Evolutionary conservation across 92 coral and sea anemone species (phyloP), one percentile per base, ranked within the genome.

Genomic region (Blastomussa wellsi): DNA sequence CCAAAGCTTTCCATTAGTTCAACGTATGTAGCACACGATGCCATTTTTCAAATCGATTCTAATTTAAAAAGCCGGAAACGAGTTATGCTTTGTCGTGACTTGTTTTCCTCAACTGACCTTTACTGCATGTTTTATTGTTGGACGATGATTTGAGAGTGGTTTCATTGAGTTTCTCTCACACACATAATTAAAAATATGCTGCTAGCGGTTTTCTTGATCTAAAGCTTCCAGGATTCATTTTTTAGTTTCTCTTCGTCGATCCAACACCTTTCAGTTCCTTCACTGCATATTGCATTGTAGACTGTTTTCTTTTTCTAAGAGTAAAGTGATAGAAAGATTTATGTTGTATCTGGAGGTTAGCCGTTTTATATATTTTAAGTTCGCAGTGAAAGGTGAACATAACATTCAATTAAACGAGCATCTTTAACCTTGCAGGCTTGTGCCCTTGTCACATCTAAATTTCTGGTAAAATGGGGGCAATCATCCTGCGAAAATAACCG

Each of bases 161-260:
- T 51, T 81, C 68, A 33, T 41, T 80, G 76, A 49, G 84, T 49
- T 70, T 37, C 69, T 71, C 47, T 39, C 47, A 76, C 69, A 36
- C 39, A 67, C 69, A 37, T 71, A 65, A 38, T 82, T 59, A 70
- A 33, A 31, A 24, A 82, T 37, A 82, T 70, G 68, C 28, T 51
- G 28, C 64, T 36, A 19, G 86, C 78, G 74, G 77, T 68, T 81
- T 49, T 49, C 74, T n/a, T 49, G 53, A 68, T 33, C 49, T n/a
- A 51, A 38, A 38, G 67, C 66, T 51, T n/a, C 85, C 85, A 71
- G 65, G 51, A 70, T 49, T 60, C 10, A 33, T 16, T 81, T n/a
- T 48, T 29, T 24, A 51, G 24, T 31, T 67, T 68, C 48, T 10
- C 19, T 66, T 80, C 37, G 33, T 7, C 66, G 41, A 44, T 41